A percentile compares a stretch with the other conserved stretches of the same genome.
phyloP scores from a whole-genome alignment of 2,113 vertebrate species.

The Axis porcinus region DNA sequence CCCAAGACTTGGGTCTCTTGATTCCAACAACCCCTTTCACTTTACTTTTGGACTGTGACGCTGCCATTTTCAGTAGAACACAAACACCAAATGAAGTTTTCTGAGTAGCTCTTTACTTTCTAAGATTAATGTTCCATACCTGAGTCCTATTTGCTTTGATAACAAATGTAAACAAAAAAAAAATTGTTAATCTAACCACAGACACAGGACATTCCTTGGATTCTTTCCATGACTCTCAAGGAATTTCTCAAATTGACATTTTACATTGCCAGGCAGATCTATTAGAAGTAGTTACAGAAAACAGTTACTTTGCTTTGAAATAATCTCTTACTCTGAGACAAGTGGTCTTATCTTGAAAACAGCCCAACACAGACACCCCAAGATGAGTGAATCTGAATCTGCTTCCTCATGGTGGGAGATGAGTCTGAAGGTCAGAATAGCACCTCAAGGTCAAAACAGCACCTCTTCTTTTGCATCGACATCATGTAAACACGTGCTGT shows the following conservation, averaged over 20 bases:
- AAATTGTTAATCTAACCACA: not conserved
- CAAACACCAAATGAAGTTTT: not conserved
- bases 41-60: not conserved
- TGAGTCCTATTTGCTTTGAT: not conserved
- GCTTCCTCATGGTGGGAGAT: not conserved
- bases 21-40: not conserved
- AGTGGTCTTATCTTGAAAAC: not conserved
- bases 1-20: not conserved
- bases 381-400: not conserved
- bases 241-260: constrained; percentile 42
- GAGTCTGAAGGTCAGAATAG: not conserved
- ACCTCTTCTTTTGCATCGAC: not conserved
- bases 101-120: not conserved
- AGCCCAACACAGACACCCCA: not conserved
- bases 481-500: not conserved
- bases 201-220: not conserved
- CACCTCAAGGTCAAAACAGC: not conserved
- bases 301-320: constrained; percentile 41
- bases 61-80: not conserved
- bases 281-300: constrained; percentile 40
- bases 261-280: constrained; percentile 15
- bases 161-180: not conserved
- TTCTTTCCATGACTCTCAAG: constrained; percentile 8
- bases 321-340: not conserved
- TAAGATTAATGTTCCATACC: not conserved